Evolutionary conservation across 2,113 vertebrate genomes (phyloP), one percentile per base, ranked within the genome.

Genomic region (Chauna torquata): DNA sequence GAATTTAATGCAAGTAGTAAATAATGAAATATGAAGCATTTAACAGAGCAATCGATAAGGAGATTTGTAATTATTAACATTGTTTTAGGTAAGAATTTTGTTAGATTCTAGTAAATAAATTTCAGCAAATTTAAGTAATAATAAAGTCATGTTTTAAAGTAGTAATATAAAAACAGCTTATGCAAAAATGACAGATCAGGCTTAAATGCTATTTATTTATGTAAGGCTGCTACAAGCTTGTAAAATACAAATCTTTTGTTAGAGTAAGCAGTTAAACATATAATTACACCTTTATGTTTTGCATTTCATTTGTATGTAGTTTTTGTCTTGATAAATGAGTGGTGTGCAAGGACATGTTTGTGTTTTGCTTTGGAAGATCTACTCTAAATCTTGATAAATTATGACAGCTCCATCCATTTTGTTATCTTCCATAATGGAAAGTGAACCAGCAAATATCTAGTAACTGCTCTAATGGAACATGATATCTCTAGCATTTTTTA

Each of bases 21-120:
- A 94, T 86, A 57, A 88, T 36, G 86, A 91, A 49, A 96, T 36
- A 52, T 94, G 82, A 97, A 93, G 65, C 88, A 61, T 94, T 92
- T 90, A 92, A 94, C 82, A 82, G 70, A 89, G 47, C 58, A 81
- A 17, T 44, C 93, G 90, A 84, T 87, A 89, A 95, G 88, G 85
- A 68, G 68, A 72, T 87, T 82, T 42, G 16, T 85, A 92, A 90
- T 32, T 57, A 80, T 68, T 74, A 71, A 23, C 22, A 54, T 81
- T 93, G 45, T 54, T 86, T 95, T 95, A n/a, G 16, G 16, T 66
- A 82, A 50, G 4, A 74, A 12, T 77, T 95, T 92, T 74, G 25
- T 45, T 91, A 45, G 52, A 82, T 70, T 42, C 52, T 57, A n/a
- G 32, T 57, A 77, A 90, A 50, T 68, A 36, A 78, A 68, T 25